Conservation (phyloP, 2,113 vertebrate species). For the Setophaga coronata region DNA sequence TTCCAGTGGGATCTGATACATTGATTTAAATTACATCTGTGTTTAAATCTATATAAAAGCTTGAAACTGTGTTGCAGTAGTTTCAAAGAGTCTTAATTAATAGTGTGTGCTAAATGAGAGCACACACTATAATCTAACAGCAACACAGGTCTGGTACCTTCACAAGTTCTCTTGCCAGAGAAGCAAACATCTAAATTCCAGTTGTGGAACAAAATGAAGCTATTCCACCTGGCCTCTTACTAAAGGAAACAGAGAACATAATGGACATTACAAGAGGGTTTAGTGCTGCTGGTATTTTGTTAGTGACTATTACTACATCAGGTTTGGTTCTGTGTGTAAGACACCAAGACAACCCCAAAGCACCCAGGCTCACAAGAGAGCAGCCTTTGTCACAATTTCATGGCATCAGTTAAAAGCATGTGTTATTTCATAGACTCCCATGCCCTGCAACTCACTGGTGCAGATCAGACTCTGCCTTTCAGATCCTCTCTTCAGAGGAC, state of each 20-base stretch:
- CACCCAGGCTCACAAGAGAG: neutral
- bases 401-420: neutral
- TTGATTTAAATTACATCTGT: neutral
- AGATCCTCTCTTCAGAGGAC: neutral
- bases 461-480: neutral
- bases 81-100: neutral
- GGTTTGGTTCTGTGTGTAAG: neutral
- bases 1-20: neutral
- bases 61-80: neutral
- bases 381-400: neutral
- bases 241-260: neutral
- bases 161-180: neutral
- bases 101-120: neutral
- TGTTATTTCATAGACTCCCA: neutral
- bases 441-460: rapidly evolving
- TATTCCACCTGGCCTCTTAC: neutral
- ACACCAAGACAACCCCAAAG: neutral
- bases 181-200: neutral
- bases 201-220: neutral
- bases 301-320: neutral
- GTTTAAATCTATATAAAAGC: neutral
- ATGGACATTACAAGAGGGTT: neutral
- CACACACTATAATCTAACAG: neutral
- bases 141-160: neutral
- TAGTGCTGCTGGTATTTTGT: neutral